phyloP scores from a whole-genome alignment of 2,888 invertebrate species.

The Eupeodes latifasciatus region DNA sequence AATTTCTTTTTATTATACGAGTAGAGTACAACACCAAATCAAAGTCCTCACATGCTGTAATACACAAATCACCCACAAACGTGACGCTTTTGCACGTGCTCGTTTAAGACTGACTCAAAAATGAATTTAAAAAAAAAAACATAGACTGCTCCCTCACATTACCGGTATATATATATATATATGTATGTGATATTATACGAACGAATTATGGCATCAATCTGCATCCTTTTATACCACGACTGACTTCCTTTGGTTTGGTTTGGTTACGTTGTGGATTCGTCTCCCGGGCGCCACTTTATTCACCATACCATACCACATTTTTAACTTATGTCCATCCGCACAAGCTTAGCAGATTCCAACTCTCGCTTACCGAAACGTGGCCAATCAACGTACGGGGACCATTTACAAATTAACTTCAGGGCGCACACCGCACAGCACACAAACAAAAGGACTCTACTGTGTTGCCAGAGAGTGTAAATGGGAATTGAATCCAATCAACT shows the following conservation, averaged over 20 bases:
- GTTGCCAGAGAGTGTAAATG: constrained; percentile 61
- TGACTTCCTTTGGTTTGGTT: constrained; percentile 46
- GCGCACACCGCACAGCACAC: constrained; percentile 13
- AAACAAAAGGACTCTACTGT: constrained; percentile 61
- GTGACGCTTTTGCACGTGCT: constrained; percentile 67
- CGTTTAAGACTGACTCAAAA: constrained; percentile 21
- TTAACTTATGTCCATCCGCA: constrained; percentile 24
- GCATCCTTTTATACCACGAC: constrained; percentile 42
- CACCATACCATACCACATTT: constrained; percentile 9
- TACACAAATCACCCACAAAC: constrained; percentile 61
- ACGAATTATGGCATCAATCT: constrained; percentile 67
- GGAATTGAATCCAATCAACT: constrained; percentile 74
- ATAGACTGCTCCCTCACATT: constrained; percentile 39
- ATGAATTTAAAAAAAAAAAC: constrained; percentile 14
- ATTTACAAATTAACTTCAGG: constrained; percentile 75
- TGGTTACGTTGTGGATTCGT: constrained; percentile 17
- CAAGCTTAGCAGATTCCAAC: constrained; percentile 14
- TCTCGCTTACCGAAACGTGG: constrained; percentile 62
- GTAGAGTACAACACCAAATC: background rate
- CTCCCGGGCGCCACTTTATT: constrained; percentile 41
- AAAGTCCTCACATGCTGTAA: constrained; percentile 2
- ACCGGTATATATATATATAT: background rate
- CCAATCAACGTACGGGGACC: constrained; percentile 70
- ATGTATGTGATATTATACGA: no score
- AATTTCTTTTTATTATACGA: background rate